Evolutionary conservation across 2,888 invertebrate species (phyloP).

Genomic region (Ennomos erosarius): DNA sequence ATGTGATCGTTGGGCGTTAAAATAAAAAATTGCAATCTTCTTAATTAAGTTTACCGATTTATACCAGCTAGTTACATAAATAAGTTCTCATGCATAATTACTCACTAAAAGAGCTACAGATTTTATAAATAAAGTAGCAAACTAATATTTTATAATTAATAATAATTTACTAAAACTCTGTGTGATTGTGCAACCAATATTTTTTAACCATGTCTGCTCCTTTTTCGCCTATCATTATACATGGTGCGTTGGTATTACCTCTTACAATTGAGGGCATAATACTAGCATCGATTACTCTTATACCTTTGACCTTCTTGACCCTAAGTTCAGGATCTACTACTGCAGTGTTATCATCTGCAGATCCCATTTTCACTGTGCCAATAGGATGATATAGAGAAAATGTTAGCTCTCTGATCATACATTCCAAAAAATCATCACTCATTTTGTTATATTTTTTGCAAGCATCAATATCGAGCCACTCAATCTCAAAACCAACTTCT

Average conservation of each 20-base stretch:
- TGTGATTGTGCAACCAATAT: constrained; percentile 71
- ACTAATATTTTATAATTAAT: neutral
- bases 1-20: no score
- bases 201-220: constrained; percentile 87
- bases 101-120: no score
- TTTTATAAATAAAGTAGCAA: neutral
- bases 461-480: constrained; percentile 62
- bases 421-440: constrained; percentile 58
- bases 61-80: no score
- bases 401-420: constrained; percentile 59
- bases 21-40: no score
- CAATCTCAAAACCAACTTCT: constrained; percentile 52
- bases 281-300: constrained; percentile 88
- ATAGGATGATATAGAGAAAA: constrained; percentile 89
- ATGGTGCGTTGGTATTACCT: constrained; percentile 87
- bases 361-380: constrained; percentile 87
- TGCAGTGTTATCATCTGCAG: constrained; percentile 65
- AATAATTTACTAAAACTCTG: constrained; percentile 51
- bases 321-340: constrained; percentile 85
- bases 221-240: constrained; percentile 88
- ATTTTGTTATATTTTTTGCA: constrained; percentile 53
- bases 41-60: no score
- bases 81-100: no score
- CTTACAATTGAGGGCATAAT: constrained; percentile 87
- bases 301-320: constrained; percentile 78